Base-by-base conservation (phyloP, 2,797 vertebrate species). In the Hirundo rustica region DNA sequence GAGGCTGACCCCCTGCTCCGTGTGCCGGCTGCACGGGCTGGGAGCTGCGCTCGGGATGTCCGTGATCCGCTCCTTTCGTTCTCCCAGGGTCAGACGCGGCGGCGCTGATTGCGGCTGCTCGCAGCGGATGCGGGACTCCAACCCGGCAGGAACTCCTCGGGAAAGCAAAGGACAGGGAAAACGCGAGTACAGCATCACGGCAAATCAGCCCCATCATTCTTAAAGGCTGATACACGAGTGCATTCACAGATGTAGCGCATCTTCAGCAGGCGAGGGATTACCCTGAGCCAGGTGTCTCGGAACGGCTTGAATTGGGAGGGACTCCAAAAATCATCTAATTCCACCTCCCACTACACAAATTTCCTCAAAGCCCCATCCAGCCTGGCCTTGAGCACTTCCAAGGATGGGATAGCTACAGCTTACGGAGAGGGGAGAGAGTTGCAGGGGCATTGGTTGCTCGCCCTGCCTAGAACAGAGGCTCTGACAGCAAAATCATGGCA, bases 181-280 rank as follows among this genome's bases (percentile, higher is more conserved):
- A 79, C 0, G 60, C 4, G 19, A 70, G 32, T 15, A 48, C 29
- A 45, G 23, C 23, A 27, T 11, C 57, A 9, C 0, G 0, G 30
- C 47, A 66, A 32, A 64, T 47, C 3, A 68, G 26, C 30, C 36
- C 53, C 13, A 2, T 65, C 61, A 14, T 16, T 55, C 40, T 22
- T 9, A 44, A 71, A 65, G 42, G 30, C 44, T 27, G 89, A 45
- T 13, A 45, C 14, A 18, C 5, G 0, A 48, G 22, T 4, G 47
- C 5, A 22, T 42, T 27, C 16, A 6, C 38, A 48, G 55, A 54
- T 0, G 2, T 22, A 17, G 18, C 4, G 25, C 7, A 0, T 5
- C 57, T 77, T 34, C 0, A 0, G 45, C 48, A 32, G n/a, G 34
- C 0, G 2, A 70, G 38, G 57, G 30, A 34, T 34, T 38, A 36